Base-by-base conservation (phyloP, 2,113 vertebrate genomes). In the Rynchops niger region DNA sequence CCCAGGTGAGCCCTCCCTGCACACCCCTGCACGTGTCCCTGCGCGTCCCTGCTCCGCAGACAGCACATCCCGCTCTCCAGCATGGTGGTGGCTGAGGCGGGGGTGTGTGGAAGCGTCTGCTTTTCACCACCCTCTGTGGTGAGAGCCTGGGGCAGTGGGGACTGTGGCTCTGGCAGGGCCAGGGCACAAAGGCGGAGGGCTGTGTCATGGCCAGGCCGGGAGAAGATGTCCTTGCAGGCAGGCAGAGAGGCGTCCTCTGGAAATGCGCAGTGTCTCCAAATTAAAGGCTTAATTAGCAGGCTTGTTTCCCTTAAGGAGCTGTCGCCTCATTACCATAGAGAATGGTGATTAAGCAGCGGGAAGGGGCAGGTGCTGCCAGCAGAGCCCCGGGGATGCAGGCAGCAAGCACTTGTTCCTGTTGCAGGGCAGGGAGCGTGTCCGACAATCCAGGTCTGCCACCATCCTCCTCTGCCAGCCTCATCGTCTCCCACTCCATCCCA, bases 261-360 rank as follows among this genome's bases (percentile, higher is more conserved):
- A 78, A 92, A 63, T 40, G 21, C 47, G 72, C 78, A 71, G 71
- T 69, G 70, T 62, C 81, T 78, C 92, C 79, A 69, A 78, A 92
- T 89, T 86, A 94, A 92, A 71, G 21, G 36, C 66, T 86, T 95
- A 92, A 95, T 95, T 92, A 92, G 89, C 81, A 45, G 80, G 50
- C 43, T 3, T 53, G 85, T 72, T 88, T 86, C 77, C 89, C 92
- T 89, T 52, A 70, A 94, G 95, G 85, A 92, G 55, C 71, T 58
- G 71, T 53, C 3, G 4, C 76, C 77, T 95, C 92, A 59, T 95
- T 92, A 94, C 26, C 81, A 55, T 18, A 73, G 85, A 86, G 76
- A 82, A 49, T 34, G 59, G 88, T 94, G 81, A 94, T 86, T 86
- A 92, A 89, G 66, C 59, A 59, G 76, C 5, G 1, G 76, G 61